Evolutionary conservation across 2,888 invertebrate species (phyloP), one percentile per base, ranked within the genome.

Genomic region (Chaetogeoica ovagalla): DNA sequence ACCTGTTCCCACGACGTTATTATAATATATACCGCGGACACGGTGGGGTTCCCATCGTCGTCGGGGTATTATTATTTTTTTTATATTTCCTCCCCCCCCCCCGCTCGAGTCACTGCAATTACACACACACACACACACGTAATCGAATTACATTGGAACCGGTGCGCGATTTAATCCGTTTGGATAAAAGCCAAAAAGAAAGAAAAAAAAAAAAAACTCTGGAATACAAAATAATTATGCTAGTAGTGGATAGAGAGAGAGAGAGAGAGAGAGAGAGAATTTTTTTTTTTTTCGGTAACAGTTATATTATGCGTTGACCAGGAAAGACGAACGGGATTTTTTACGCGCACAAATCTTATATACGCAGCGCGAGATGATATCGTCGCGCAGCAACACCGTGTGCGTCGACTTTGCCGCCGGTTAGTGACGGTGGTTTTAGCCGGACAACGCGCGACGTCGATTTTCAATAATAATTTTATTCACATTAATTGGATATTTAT

Each of bases 1-100:
- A 79, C 79, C 79, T 71, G 79, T 79, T 79, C 79, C 79, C 79
- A 79, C 79, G 79, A 79, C 79, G 79, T 77, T 77, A 30, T 55
- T 13, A 63, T 52, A 7, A 59, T 55, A 55, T 37, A 30, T 30
- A 30, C 30, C 1, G 30, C 30, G 30, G 30, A 30, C 30, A 30
- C 30, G 30, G 30, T 30, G 30, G 30, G 71, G 79, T 79, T 79
- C 79, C 79, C 79, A 79, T 71, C 71, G 55, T 62, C n/a, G 52
- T 17, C 19, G 21, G 79, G 70, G 63, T 75, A 74, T 52, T 65
- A 23, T 72, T 72, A 8, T 62, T 77, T 77, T 69, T 75, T 57
- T 69, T 69, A 37, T 30, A 30, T 30, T 30, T 30, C 30, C 4
- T 4, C 30, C 30, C 30, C 1, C 30, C 30, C 30, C 30, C 1